Conservation (phyloP, 2,888 invertebrate species). For the Tricholauxania praeusta region DNA sequence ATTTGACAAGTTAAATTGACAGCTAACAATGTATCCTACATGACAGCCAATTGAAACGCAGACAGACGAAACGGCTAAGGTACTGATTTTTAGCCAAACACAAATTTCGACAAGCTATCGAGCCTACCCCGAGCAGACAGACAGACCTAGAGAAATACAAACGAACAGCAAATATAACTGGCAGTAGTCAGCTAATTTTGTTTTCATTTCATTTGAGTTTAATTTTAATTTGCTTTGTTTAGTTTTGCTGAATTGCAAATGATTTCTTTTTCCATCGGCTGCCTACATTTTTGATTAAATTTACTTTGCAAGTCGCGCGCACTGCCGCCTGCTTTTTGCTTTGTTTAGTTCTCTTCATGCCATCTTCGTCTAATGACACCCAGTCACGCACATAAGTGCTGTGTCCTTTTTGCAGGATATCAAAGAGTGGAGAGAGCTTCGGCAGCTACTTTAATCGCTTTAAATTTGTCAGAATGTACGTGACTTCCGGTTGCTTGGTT, state of each 20-base stretch:
- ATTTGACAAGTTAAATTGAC: not conserved
- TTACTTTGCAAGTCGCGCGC: conserved; percentile 11
- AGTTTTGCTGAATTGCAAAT: not conserved
- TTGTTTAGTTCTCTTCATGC: conserved; percentile 3
- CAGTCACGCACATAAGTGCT: conserved; percentile 30
- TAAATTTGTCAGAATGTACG: conserved; percentile 31
- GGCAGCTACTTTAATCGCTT: conserved; percentile 14
- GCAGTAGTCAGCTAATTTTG: not conserved
- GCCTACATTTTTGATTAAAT: conserved; percentile 4
- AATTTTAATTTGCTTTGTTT: conserved; percentile 8
- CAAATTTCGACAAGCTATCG: not conserved
- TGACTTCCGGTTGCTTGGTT: conserved; percentile 30
- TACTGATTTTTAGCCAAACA: not conserved
- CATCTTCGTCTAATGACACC: conserved; percentile 2
- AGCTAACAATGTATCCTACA: conserved; percentile 7
- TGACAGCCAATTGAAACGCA: conserved; percentile 12
- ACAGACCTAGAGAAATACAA: not conserved
- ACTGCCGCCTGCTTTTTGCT: conserved; percentile 9
- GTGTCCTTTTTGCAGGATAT: not conserved
- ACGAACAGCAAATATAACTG: not conserved
- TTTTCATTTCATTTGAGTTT: conserved; percentile 15
- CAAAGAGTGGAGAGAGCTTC: too few species aligned
- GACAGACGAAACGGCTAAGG: too few species aligned
- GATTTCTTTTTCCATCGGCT: not conserved
- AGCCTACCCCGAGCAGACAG: not conserved